These are phyloP conservation scores for Brachionichthys hirsutus DNA, from an alignment of 2,113 vertebrate species.

Conservation along the genomic window DNA sequence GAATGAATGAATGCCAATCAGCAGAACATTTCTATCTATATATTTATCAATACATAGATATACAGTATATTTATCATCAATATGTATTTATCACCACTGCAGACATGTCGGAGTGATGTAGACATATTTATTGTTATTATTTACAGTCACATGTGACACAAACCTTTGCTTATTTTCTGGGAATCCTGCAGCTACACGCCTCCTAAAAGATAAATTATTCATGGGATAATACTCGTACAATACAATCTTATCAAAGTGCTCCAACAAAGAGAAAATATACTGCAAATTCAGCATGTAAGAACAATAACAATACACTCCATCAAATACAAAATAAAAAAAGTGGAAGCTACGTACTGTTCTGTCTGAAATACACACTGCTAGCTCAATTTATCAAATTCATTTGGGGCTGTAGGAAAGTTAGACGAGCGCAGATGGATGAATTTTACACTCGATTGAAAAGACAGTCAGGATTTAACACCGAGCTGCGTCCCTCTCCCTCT, in stretches of 20 bases:
- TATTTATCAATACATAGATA: too few species aligned
- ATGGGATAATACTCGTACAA: constrained; percentile 44
- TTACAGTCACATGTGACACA: constrained; percentile 27
- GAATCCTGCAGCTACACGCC: constrained; percentile 38
- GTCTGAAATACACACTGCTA: too few species aligned
- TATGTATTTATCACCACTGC: not conserved
- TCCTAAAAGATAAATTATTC: constrained; percentile 52
- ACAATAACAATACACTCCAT: constrained; percentile 10
- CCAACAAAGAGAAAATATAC: constrained; percentile 15
- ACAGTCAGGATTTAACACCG: too few species aligned
- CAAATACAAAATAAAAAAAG: not conserved
- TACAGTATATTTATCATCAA: not conserved
- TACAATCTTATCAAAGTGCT: constrained; percentile 56
- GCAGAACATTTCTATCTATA: too few species aligned
- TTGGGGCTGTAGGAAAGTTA: too few species aligned
- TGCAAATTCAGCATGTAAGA: constrained; percentile 9
- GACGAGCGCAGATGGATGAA: too few species aligned
- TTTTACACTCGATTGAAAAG: too few species aligned
- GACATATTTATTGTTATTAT: constrained; percentile 42
- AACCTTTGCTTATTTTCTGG: constrained; percentile 24
- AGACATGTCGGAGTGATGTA: not conserved
- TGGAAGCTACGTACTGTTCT: too few species aligned
- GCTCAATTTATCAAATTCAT: too few species aligned
- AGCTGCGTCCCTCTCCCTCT: too few species aligned
- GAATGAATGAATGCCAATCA: too few species aligned